Conservation (phyloP, 2,888 invertebrate species). For the Machimus rusticus region DNA sequence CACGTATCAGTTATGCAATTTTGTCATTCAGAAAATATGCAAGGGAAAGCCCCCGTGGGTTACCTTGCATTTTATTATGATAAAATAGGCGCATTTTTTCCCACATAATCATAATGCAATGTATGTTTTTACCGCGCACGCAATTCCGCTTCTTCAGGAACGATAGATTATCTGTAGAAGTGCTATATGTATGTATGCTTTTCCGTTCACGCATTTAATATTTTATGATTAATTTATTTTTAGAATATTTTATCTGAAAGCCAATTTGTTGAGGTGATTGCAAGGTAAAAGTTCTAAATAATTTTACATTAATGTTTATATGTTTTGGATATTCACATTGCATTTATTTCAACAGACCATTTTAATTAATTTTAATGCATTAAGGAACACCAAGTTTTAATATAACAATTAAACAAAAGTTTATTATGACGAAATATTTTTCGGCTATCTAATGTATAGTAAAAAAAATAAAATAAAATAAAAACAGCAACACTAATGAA, state of each 20-base stretch:
- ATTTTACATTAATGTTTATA: background rate
- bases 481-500: too few relatives aligned
- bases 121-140: background rate
- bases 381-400: too few relatives aligned
- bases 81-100: background rate
- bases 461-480: too few relatives aligned
- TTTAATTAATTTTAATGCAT: too few relatives aligned
- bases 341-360: too few relatives aligned
- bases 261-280: too few relatives aligned
- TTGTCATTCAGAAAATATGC: background rate
- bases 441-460: too few relatives aligned
- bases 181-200: background rate
- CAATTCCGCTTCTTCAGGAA: background rate
- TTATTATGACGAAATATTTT: too few relatives aligned
- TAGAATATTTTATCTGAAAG: background rate
- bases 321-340: background rate
- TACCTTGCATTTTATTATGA: background rate
- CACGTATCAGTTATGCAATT: background rate
- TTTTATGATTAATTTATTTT: background rate
- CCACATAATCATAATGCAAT: background rate
- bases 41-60: background rate
- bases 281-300: background rate
- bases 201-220: background rate
- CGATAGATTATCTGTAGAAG: background rate
- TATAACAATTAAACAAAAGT: too few relatives aligned